Evolutionary conservation across 2,888 invertebrate species (phyloP).

Genomic region (Mythimna impura): DNA sequence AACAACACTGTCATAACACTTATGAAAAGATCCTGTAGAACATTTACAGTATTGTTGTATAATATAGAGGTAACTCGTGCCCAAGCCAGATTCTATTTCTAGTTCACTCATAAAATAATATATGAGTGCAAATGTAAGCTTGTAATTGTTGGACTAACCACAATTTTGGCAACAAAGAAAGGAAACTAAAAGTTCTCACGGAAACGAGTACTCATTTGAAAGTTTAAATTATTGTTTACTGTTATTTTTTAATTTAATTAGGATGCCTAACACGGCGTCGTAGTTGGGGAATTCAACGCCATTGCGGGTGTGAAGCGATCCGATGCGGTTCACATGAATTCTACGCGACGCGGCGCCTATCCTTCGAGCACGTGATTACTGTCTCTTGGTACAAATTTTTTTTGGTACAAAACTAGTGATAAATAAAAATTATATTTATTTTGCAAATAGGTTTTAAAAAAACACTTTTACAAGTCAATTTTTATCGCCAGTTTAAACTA

Average conservation of each 20-base stretch:
- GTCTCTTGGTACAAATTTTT: no score
- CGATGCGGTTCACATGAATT: no score
- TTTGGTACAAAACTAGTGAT: no score
- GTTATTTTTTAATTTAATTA: conserved; percentile 15
- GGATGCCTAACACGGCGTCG: neutral
- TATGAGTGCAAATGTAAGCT: conserved; percentile 41
- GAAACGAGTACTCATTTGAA: conserved; percentile 23
- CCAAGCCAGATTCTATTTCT: conserved; percentile 56
- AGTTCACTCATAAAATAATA: conserved; percentile 50
- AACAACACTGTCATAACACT: conserved; percentile 3
- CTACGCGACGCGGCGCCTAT: no score
- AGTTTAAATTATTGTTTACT: conserved; percentile 25
- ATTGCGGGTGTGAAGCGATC: no score
- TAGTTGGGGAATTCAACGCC: no score
- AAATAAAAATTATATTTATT: no score
- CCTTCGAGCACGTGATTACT: no score
- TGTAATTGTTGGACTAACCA: conserved; percentile 25
- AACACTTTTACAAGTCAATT: no score
- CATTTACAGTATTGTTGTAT: conserved; percentile 21
- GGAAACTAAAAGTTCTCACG: conserved; percentile 40
- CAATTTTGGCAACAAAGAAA: conserved; percentile 50
- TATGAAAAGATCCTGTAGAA: conserved; percentile 9
- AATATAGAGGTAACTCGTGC: conserved; percentile 35
- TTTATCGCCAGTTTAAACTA: no score
- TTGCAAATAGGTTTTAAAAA: no score